These are phyloP conservation scores for Caenorhabditis briggsae DNA, from an alignment of 1,140 invertebrate species.

Conservation along the genomic window DNA sequence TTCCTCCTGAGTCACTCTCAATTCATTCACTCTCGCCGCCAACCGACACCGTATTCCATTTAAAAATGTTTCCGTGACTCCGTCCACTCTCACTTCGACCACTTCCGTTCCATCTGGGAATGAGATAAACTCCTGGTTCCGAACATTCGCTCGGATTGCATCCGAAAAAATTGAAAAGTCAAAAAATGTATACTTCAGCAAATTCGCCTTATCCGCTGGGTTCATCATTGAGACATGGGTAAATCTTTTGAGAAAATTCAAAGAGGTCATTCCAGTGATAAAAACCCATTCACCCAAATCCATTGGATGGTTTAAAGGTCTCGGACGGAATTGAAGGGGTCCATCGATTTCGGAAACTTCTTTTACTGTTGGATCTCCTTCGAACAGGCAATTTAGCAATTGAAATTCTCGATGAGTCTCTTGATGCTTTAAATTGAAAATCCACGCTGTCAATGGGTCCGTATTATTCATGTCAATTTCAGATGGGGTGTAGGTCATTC, in stretches of 20 bases:
- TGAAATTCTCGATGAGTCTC: neutral
- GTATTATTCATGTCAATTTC: slow-evolving; percentile 1
- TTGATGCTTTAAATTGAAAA: neutral
- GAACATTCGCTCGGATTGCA: neutral
- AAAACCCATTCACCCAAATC: neutral
- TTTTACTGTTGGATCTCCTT: neutral
- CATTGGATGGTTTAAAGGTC: neutral
- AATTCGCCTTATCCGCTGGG: neutral
- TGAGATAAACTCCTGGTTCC: neutral
- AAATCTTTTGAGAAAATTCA: slow-evolving; percentile 15
- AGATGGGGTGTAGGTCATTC: neutral
- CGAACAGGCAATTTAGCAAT: neutral
- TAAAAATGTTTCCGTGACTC: neutral
- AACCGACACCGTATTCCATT: neutral
- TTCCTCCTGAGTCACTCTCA: slow-evolving; percentile 31
- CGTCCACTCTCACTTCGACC: neutral
- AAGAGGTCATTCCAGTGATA: neutral
- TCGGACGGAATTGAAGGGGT: neutral
- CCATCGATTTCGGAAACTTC: neutral
- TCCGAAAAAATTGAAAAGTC: slow-evolving; percentile 17
- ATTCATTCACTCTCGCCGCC: slow-evolving; percentile 7
- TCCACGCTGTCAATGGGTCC: neutral
- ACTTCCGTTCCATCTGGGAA: neutral
- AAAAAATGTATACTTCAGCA: slow-evolving; percentile 4
- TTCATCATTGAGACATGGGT: neutral